Evolutionary conservation across 2,797 vertebrate species (phyloP), one percentile per base, ranked within the genome.

Genomic region (Smutsia gigantea): DNA sequence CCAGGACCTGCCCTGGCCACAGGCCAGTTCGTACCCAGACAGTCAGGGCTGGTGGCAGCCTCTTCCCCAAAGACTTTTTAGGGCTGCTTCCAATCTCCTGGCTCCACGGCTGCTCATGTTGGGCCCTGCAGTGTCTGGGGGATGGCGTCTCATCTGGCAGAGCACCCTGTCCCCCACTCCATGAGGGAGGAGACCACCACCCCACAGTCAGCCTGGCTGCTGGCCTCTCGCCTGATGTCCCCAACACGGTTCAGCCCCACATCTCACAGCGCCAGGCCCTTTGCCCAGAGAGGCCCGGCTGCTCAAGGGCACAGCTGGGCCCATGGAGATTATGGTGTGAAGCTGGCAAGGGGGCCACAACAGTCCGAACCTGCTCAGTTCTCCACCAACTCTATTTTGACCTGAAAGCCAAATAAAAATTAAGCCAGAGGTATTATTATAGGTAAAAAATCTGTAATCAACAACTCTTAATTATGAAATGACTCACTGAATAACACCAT

Each of bases 401-500:
- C 93, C 84, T 66, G 6, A 93, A 97, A 97, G 90, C 89, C 94
- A 97, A 98, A 95, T 97, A 96, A 97, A 98, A 97, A 96, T 95
- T 95, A 97, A 93, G 69, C 95, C 93, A 74, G 93, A 94, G 91
- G 85, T 96, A 93, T 86, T 90, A 97, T 97, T 97, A 97, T 81
- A 98, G 90, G 91, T 94, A 72, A 96, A 88, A 93, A 97, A 86
- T 5, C 82, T 87, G 93, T 95, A 97, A 96, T 87, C 23, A 95
- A 95, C 96, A 91, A 87, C 86, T 96, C 90, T 95, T 98, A 97
- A 97, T 97, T 97, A 96, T 89, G 64, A 97, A 98, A 95, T 97
- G 96, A 97, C 96, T 97, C 90, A 92, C 90, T 97, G 89, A 91
- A 94, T 42, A 87, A 68, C 87, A 92, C 79, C 82, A 68, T 39